Evolutionary conservation across 2,797 vertebrate genomes (phyloP), one percentile per base, ranked within the genome.

Genomic region (Chelmon rostratus): DNA sequence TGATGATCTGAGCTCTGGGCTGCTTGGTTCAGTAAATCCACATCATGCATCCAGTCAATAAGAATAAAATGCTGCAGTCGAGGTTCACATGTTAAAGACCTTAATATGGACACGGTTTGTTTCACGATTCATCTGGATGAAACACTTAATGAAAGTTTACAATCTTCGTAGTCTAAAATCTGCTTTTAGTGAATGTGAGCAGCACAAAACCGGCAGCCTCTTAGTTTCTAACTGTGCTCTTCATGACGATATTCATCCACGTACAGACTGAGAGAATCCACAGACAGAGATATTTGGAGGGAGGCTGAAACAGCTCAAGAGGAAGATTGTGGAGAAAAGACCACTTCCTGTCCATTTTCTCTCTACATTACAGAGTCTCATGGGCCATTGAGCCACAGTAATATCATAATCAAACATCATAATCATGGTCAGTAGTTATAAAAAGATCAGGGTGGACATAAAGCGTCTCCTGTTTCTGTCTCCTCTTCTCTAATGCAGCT

Each of bases 401-500:
- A 68, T 75, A 78, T 81, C 71, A 80, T 37, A 54, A 78, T 78
- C 66, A 67, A 66, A 59, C 63, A 79, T 49, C 28, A 35, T 73
- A 28, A 73, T 58, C 44, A 21, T 63, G 68, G 50, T 72, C 67
- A 82, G 73, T 28, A 8, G 70, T 53, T 68, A 40, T 56, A 63
- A 67, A 66, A 82, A 19, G 54, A 65, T 59, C 37, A 66, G 35
- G 23, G 38, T 31, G 68, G 49, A 46, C 35, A 59, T 33, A 25
- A 53, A 68, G n/a, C 25, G 7, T n/a, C 23, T 31, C 6, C 19
- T 19, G 31, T 40, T 53, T 64, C 44, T 63, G 1, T 10, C 73
- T 33, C 33, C 5, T 4, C 23, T 15, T 40, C 23, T 7, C 18
- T 8, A 46, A 31, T 28, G 23, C 9, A 23, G 13, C 19, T 62